Evolutionary conservation across 2,113 vertebrate genomes (phyloP).

Genomic region (Corythornis cristatus): DNA sequence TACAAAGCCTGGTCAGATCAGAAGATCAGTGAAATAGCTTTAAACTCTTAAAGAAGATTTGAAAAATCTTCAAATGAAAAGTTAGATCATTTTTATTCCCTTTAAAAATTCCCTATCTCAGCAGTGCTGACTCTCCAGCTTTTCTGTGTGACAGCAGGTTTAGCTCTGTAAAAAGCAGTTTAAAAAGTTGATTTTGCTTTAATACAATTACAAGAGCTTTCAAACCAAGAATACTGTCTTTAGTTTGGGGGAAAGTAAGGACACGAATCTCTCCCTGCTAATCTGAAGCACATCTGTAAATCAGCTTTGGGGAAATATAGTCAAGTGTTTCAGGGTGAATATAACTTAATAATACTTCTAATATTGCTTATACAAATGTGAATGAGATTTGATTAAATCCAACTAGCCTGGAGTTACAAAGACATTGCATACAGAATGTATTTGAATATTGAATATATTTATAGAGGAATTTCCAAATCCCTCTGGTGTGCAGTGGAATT

Average conservation of each 20-base stretch:
- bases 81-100: neutral
- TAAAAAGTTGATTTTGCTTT: neutral
- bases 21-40: neutral
- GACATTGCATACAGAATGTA: neutral
- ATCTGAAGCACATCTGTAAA: neutral
- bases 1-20: neutral
- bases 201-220: neutral
- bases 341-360: neutral
- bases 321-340: neutral
- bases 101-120: rapidly evolving
- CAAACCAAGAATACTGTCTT: neutral
- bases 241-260: neutral
- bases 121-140: neutral
- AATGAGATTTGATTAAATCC: neutral
- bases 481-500: neutral
- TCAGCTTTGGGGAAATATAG: neutral
- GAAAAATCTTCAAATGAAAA: neutral
- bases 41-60: neutral
- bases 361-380: neutral
- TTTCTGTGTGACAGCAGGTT: neutral
- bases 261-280: neutral
- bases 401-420: neutral
- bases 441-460: neutral
- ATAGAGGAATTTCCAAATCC: neutral
- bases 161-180: neutral